Evolutionary conservation across 2,888 invertebrate species (phyloP).

Genomic region (Eremobia ochroleuca): DNA sequence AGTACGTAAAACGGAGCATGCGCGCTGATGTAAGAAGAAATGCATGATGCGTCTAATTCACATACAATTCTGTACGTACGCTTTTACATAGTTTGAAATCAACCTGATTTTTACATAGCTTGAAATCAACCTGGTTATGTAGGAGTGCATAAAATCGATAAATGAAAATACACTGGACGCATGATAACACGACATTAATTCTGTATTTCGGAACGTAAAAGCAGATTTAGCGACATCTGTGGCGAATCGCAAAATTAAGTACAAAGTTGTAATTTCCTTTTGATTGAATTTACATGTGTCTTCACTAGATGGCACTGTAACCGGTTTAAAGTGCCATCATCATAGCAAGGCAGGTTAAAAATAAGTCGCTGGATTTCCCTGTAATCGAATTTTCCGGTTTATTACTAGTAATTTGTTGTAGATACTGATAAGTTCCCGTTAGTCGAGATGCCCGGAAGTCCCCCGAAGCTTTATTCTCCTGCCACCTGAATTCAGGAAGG

Average conservation of each 20-base stretch:
- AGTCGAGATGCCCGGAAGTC: not conserved
- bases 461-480: not conserved
- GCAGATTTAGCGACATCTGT: constrained; percentile 40
- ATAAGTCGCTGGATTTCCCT: not conserved
- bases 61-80: not conserved
- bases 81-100: not conserved
- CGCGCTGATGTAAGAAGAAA: constrained; percentile 65
- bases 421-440: not conserved
- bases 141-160: not conserved
- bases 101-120: not conserved
- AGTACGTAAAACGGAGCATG: constrained; percentile 82
- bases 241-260: not conserved
- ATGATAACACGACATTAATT: not conserved
- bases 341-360: not conserved
- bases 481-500: not conserved
- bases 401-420: not conserved
- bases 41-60: constrained; percentile 5
- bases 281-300: not conserved
- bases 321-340: too few species aligned
- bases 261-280: not conserved
- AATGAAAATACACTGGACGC: not conserved
- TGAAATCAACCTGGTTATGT: not conserved
- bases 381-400: not conserved
- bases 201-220: constrained; percentile 38
- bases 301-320: constrained; percentile 32